Base-by-base conservation (phyloP, 2,113 vertebrate genomes). In the Salminus brasiliensis region DNA sequence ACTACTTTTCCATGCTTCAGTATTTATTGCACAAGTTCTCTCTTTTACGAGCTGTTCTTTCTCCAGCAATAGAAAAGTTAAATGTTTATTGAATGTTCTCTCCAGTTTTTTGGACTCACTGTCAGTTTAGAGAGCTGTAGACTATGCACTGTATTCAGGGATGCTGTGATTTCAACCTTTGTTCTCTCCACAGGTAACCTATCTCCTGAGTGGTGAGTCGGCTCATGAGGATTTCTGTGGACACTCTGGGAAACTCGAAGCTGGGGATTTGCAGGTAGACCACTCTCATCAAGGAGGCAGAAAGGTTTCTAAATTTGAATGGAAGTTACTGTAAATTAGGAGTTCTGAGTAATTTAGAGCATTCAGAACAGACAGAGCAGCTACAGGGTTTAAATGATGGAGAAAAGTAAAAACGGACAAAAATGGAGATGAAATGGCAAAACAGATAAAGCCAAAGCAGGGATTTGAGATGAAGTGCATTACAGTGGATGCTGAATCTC, bases 161-260 rank as follows among this genome's bases (percentile, higher is more conserved):
- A 6, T 23, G 2, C 34, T 1, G 21, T 68, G 15, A 29, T 70
- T 79, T 52, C 10, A 7, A 9, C 63, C 4, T 72, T 41, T 29
- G 16, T n/a, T 36, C 5, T 49, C 15, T 76, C 15, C 69, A 53
- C 80, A 93, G 89, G 86, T 94, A 18, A 88, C 85, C 1, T 94
- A 93, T 60, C 79, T 87, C 74, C 65, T 92, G 57, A 88, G 90
- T 66, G 95, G 91, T 5, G 75, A 81, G 43, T 92, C 89, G 16
- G 93, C 86, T 36, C 92, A 93, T 78, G 92, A 96, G 88, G 93
- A 94, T 87, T 95, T 95, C 80, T 92, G 92, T 81, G 93, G 94
- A n/a, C 90, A 91, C 0, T 10, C 60, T 49, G 94, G 92, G 80
- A 86, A 49, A 83, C 73, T 95, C 82, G 84, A 94, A 74, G 81